Evolutionary conservation across 2,888 invertebrate genomes (phyloP), one percentile per base, ranked within the genome.

Genomic region (Troides oblongomaculatus): DNA sequence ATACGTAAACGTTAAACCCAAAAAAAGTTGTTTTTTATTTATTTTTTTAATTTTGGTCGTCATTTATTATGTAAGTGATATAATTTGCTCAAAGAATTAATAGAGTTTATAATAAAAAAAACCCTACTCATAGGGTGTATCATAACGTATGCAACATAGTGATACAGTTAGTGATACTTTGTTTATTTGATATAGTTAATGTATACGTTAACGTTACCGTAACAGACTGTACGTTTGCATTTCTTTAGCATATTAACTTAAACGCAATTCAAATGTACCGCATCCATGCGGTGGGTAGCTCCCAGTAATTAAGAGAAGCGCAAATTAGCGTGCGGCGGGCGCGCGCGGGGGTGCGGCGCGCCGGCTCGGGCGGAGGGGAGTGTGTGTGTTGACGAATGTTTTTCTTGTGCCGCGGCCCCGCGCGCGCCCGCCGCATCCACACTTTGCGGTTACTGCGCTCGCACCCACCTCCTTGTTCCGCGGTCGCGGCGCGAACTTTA

Each of bases 291-390:
- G 18, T 53, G 30, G 21, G 66, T 21, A 25, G 63, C 61, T 68
- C 70, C 71, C 66, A 75, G 80, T 88, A 88, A 88, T 89, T 88
- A 88, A 85, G 82, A 81, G 81, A 80, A 78, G 80, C 79, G 81
- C 82, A 84, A 88, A 88, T 88, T 85, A 88, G 84, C 83, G 78
- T 81, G 66, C 73, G 58, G 59, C 50, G 72, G 70, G 39, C 8
- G 39, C 10, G 39, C 6, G 7, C 8, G 8, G 10, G 10, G 10
- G 39, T 1, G 39, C 39, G 39, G 39, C 1, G 30, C 30, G 30
- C 30, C 5, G 30, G 30, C 4, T 30, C 30, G 0, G 30, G 30
- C 5, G 4, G 30, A 30, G 30, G 30, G 0, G 30, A 4, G 30
- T 5, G 30, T 30, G 30, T 30, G 30, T 30, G 30, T 3, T 30